Conservation (phyloP, 2,888 invertebrate genomes). For the Dicyrtomina minuta region DNA sequence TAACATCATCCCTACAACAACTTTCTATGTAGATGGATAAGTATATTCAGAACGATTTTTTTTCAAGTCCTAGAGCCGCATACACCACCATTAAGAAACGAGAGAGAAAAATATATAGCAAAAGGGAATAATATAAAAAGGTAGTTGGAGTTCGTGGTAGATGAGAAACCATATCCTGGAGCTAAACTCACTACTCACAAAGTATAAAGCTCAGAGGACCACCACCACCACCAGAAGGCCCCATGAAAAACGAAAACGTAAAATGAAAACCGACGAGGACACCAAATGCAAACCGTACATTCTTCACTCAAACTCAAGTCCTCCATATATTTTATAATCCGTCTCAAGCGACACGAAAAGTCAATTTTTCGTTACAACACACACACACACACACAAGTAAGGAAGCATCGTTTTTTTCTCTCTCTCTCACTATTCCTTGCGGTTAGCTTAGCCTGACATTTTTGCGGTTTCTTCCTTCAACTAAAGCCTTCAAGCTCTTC, state of each 20-base stretch:
- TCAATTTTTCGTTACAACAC: conserved; percentile 30
- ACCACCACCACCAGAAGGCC: too few species aligned
- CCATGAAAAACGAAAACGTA: not conserved
- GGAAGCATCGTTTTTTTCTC: not conserved
- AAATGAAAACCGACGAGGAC: not conserved
- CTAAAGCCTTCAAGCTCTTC: conserved; percentile 21
- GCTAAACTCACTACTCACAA: conserved; percentile 4
- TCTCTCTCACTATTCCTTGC: conserved; percentile 9
- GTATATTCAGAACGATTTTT: too few species aligned
- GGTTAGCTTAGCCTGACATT: conserved; percentile 19
- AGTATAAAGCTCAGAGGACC: not conserved
- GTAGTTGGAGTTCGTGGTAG: too few species aligned
- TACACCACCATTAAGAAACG: not conserved
- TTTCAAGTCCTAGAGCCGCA: too few species aligned
- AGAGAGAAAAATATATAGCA: not conserved
- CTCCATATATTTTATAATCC: conserved; percentile 34
- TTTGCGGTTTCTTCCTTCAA: conserved; percentile 23
- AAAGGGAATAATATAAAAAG: conserved; percentile 16
- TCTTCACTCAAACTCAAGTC: too few species aligned
- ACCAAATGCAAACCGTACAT: too few species aligned
- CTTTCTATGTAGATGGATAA: too few species aligned
- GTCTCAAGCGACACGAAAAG: conserved; percentile 32
- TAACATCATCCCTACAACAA: too few species aligned
- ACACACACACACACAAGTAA: conserved; percentile 13
- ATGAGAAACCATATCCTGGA: conserved; percentile 16